Conservation (phyloP, 2,888 invertebrate species). For the Phytoseiulus persimilis region DNA sequence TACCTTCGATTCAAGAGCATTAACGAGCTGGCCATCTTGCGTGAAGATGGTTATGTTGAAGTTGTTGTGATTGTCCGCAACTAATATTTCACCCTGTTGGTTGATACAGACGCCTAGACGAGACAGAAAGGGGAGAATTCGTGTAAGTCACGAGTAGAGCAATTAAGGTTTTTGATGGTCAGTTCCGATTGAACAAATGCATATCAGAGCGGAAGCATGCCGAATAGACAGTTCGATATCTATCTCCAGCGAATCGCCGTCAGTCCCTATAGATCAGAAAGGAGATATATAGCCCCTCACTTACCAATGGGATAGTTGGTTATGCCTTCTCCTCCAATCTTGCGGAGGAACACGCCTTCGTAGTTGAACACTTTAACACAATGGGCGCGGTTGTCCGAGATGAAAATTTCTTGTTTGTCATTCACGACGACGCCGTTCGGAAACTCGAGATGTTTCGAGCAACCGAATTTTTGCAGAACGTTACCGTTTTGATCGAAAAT, state of each 20-base stretch:
- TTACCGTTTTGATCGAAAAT: slow-evolving; percentile 96
- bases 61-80: slow-evolving; percentile 98
- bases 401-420: slow-evolving; percentile 97
- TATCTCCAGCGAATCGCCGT: too few species aligned
- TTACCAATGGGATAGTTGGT: slow-evolving; percentile 84
- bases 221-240: too few species aligned
- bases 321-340: slow-evolving; percentile 95
- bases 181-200: too few species aligned
- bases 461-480: slow-evolving; percentile 90
- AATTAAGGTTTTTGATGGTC: background rate
- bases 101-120: slow-evolving; percentile 84
- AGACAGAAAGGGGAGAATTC: background rate
- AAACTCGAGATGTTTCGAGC: slow-evolving; percentile 94
- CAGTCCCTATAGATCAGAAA: too few species aligned
- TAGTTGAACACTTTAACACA: slow-evolving; percentile 98
- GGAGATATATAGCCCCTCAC: slow-evolving; percentile 43
- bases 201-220: too few species aligned
- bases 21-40: slow-evolving; percentile 75
- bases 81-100: slow-evolving; percentile 85
- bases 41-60: slow-evolving; percentile 97
- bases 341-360: slow-evolving; percentile 84
- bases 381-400: slow-evolving; percentile 97
- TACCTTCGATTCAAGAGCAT: slow-evolving; percentile 93
- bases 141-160: background rate
- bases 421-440: slow-evolving; percentile 98